A percentile compares a stretch with the other conserved stretches of the same genome.
phyloP scores from a whole-genome alignment of 2,113 vertebrate species.

The Thunnus maccoyii region DNA sequence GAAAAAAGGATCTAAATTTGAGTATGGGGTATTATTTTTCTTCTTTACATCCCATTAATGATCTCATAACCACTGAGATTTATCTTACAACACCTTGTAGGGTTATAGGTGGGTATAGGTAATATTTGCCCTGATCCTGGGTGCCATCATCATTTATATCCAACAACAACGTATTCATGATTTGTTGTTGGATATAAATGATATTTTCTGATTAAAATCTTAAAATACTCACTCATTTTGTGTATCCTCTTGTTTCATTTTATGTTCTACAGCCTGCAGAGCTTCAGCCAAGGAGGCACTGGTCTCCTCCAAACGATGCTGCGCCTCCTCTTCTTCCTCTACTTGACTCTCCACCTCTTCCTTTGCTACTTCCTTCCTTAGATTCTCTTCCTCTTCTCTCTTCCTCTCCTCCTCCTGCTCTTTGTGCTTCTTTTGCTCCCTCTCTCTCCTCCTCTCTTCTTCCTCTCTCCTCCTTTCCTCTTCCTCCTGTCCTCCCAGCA shows the following conservation, averaged over 20 bases:
- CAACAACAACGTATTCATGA: neutral
- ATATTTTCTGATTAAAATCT: too few species aligned
- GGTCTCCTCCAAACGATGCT: constrained; percentile 92
- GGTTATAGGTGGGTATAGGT: too few species aligned
- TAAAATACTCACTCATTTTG: constrained; percentile 87
- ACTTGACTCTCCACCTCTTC: constrained; percentile 50
- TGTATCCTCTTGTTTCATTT: constrained; percentile 92
- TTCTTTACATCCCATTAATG: too few species aligned
- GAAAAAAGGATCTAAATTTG: too few species aligned
- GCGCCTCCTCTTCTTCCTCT: constrained; percentile 72
- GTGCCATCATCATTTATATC: neutral
- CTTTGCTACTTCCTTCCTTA: neutral
- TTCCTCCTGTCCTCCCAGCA: constrained; percentile 69
- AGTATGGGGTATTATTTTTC: too few species aligned
- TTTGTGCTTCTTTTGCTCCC: constrained; percentile 45
- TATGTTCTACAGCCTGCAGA: constrained; percentile 93
- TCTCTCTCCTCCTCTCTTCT: constrained; percentile 56
- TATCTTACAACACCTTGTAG: too few species aligned
- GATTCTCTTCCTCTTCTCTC: constrained; percentile 27
- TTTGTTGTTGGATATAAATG: neutral
- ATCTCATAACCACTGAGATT: too few species aligned
- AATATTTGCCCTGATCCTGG: neutral
- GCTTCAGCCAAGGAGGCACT: constrained; percentile 93
- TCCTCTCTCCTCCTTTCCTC: constrained; percentile 65
- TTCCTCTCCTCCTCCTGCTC: constrained; percentile 57